Conservation (phyloP, 2,113 vertebrate genomes). For the Melospiza georgiana region DNA sequence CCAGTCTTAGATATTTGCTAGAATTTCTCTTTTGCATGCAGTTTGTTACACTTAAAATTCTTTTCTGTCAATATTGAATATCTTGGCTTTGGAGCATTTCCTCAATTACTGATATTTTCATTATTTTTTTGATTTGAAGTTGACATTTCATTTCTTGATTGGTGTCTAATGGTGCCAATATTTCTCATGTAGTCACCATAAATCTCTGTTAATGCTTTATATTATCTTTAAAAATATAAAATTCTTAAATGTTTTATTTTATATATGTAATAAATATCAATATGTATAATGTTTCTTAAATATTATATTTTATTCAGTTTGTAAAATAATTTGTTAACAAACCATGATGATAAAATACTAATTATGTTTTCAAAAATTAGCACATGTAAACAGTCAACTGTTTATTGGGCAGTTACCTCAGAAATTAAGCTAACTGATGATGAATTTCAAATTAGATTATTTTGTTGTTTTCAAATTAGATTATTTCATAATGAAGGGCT, state of each 20-base stretch:
- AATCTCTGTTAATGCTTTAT: background rate
- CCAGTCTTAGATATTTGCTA: background rate
- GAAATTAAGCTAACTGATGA: background rate
- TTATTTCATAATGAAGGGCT: background rate
- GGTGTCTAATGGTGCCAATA: background rate
- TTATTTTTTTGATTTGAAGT: background rate
- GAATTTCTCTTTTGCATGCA: background rate
- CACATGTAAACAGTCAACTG: background rate
- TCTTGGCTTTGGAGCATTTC: background rate
- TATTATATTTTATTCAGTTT: background rate
- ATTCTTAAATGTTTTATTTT: background rate
- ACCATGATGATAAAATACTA: background rate
- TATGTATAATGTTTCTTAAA: background rate
- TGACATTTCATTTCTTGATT: background rate
- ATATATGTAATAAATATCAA: too few species aligned
- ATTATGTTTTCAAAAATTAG: background rate
- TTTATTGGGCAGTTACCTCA: background rate
- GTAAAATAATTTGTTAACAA: background rate
- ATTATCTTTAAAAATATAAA: background rate
- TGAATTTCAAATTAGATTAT: background rate
- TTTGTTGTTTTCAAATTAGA: background rate
- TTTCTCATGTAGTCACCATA: background rate
- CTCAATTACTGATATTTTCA: background rate
- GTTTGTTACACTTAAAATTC: background rate
- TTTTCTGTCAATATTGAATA: background rate